Percentiles rank a stretch among this genome's conserved stretches.
Evolutionary conservation across 2,113 vertebrate genomes (phyloP).

Genomic region (Dasyprocta punctata): DNA sequence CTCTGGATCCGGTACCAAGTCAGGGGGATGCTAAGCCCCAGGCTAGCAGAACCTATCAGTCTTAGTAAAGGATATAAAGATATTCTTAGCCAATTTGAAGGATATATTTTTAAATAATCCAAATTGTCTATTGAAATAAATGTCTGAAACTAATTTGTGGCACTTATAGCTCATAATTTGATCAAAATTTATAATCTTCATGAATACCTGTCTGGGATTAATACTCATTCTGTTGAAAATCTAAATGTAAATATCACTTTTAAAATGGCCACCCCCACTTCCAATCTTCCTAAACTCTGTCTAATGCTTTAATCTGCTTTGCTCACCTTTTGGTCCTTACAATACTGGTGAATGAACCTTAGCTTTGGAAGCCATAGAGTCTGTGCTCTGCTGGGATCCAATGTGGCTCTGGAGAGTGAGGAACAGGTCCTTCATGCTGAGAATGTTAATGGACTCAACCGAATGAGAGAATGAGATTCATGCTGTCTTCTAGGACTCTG

Average conservation of each 20-base stretch:
- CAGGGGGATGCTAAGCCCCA: too few relatives aligned
- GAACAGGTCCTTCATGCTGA: background rate
- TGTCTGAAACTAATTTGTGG: background rate
- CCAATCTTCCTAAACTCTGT: background rate
- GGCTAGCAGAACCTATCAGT: too few relatives aligned
- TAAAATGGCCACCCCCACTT: background rate
- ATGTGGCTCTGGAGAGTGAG: background rate
- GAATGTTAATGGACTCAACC: fast-evolving
- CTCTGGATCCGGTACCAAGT: too few relatives aligned
- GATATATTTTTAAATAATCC: background rate
- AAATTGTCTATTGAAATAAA: background rate
- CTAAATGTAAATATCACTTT: background rate
- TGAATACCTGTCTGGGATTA: background rate
- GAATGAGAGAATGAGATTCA: background rate
- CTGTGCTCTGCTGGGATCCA: background rate
- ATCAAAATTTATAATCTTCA: background rate
- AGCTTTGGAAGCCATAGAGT: background rate
- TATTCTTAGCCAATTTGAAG: background rate
- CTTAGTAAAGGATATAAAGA: constrained; percentile 25
- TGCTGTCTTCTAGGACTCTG: fast-evolving
- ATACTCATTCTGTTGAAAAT: background rate
- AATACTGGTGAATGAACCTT: background rate
- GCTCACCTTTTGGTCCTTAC: background rate
- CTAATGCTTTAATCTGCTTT: background rate
- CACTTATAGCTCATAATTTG: background rate